These are phyloP conservation scores for Tetrax tetrax DNA, from an alignment of 2,113 vertebrate genomes.

Conservation along the genomic window DNA sequence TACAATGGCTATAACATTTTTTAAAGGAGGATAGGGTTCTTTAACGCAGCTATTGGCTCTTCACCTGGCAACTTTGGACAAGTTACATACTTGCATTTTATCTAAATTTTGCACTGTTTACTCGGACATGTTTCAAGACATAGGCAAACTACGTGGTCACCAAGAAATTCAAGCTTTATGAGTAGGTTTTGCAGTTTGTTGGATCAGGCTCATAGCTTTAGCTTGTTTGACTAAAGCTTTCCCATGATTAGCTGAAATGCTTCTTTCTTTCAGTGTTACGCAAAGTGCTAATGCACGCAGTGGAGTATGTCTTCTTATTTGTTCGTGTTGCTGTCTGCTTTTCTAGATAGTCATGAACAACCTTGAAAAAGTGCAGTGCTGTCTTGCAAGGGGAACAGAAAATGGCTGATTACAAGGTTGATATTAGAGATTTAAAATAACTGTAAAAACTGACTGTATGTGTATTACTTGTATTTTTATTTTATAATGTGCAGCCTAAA, in stretches of 20 bases:
- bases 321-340: background rate
- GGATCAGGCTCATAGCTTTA: background rate
- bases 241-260: background rate
- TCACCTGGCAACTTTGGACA: background rate
- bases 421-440: background rate
- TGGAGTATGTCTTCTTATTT: background rate
- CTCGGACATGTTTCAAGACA: background rate
- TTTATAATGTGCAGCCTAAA: background rate
- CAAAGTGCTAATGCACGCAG: background rate
- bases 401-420: background rate
- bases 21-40: background rate
- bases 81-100: background rate
- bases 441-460: background rate
- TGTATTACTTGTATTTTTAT: background rate
- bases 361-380: fast-evolving
- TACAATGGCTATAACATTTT: background rate
- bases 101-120: background rate
- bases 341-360: background rate
- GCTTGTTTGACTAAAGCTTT: background rate
- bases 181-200: background rate
- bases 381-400: background rate
- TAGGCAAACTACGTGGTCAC: background rate
- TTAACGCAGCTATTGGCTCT: background rate
- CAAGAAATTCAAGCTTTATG: background rate
- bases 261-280: background rate